Base-by-base conservation (phyloP, 2,888 invertebrate genomes). In the Cyrtodaria siliqua region DNA sequence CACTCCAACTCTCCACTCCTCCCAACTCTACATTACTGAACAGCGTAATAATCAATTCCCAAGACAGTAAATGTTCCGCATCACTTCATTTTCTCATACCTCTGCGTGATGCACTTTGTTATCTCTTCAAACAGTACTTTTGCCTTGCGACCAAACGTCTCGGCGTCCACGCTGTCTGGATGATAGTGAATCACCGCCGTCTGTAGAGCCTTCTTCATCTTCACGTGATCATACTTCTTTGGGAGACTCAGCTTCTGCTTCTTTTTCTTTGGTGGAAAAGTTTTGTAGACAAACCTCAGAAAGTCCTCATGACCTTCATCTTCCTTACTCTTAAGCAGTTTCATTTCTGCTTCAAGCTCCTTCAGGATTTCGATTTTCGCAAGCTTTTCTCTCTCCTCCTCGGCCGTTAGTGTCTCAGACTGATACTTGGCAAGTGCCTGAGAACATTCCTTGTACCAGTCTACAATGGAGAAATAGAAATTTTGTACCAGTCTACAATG, bases 121-220 rank as follows among this genome's bases (percentile, higher is more conserved):
- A 87, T 86, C 70, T 87, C 87, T 50, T 86, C 87, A 8, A 62
- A 73, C 24, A 87, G 74, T 14, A 85, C 83, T 55, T 87, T 85
- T 78, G 83, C 81, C 61, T 83, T 82, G 27, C 67, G 70, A 1
- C 86, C 87, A 23, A 80, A 52, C 23, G 63, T 40, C n/a, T 80
- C 72, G 12, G 67, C 79, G 26, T 82, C 75, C 29, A 83, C 73
- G 12, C 67, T 73, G 67, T 87, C 87, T 0, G 87, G 87, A 29
- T 87, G 87, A 59, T 84, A 87, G 53, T 87, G 86, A 2, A 73
- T 33, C 9, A 85, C 70, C 0, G 87, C 84, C 26, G 75, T 84
- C 62, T 79, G 81, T 52, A 83, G 62, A 9, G 71, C 38, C 52
- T 86, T 84, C 68, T 81, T 64, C 60, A 66, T 63, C 14, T 62